phyloP scores from a whole-genome alignment of 1,140 invertebrate species.

The Macrostomum lignano region DNA sequence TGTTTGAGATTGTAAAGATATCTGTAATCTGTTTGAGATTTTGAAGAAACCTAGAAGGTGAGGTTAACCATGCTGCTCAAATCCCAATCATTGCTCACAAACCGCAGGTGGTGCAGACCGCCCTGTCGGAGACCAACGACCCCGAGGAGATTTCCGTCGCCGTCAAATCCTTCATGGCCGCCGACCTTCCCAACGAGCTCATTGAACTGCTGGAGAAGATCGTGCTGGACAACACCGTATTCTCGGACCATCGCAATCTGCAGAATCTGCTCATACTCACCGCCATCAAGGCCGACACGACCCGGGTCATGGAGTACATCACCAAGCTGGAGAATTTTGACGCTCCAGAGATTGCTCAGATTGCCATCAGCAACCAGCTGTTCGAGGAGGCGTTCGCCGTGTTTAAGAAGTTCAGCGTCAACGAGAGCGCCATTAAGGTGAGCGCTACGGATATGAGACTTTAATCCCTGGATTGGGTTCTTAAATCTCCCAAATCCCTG shows the following conservation, averaged over 20 bases:
- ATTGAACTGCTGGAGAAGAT: conserved; percentile 97
- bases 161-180: conserved; percentile 98
- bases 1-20: too few species aligned
- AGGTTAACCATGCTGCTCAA: too few species aligned
- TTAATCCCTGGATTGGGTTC: too few species aligned
- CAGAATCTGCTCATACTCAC: conserved; percentile 47
- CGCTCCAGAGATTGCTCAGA: conserved; percentile 96
- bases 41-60: too few species aligned
- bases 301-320: conserved; percentile 71
- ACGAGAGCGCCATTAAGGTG: conserved; percentile 84
- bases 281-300: conserved; percentile 82
- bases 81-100: too few species aligned
- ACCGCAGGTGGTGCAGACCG: conserved; percentile 33
- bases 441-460: too few species aligned
- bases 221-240: conserved; percentile 84
- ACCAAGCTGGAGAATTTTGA: conserved; percentile 91
- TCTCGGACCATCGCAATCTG: conserved; percentile 68
- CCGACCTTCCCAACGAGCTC: conserved; percentile 87
- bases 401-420: conserved; percentile 98
- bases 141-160: conserved; percentile 97
- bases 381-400: conserved; percentile 98
- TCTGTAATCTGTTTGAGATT: too few species aligned
- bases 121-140: conserved; percentile 38
- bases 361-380: conserved; percentile 81
- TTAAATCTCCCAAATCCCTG: too few species aligned